Percentiles rank a stretch among this genome's conserved stretches.
phyloP scores from a whole-genome alignment of 2,888 invertebrate species.

The Ischnus inquisitorius region DNA sequence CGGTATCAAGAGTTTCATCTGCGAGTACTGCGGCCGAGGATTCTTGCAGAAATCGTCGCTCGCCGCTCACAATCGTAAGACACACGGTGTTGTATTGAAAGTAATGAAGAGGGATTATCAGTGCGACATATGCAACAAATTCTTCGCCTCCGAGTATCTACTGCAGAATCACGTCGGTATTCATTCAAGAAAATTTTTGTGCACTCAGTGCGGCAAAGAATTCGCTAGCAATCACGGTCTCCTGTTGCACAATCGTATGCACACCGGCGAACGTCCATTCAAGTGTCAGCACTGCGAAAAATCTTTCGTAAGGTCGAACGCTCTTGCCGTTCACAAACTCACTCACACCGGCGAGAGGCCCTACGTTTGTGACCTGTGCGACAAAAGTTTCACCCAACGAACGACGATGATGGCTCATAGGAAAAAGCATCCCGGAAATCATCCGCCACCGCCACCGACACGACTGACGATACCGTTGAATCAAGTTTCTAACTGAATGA shows the following conservation, averaged over 20 bases:
- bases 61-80: conserved; percentile 46
- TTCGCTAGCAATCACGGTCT: conserved; percentile 75
- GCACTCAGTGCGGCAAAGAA: conserved; percentile 56
- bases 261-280: conserved; percentile 82
- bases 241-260: conserved; percentile 81
- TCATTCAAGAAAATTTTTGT: conserved; percentile 53
- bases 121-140: conserved; percentile 62
- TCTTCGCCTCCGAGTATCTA: conserved; percentile 56
- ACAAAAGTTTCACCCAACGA: conserved; percentile 79
- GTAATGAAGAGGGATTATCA: conserved; percentile 50
- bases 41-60: conserved; percentile 56
- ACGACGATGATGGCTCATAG: conserved; percentile 61
- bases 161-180: conserved; percentile 56
- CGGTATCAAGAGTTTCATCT: conserved; percentile 59
- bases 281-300: conserved; percentile 82
- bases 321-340: conserved; percentile 49
- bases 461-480: conserved; percentile 22
- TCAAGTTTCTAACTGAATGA: neutral
- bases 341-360: conserved; percentile 83
- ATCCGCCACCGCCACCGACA: conserved; percentile 60
- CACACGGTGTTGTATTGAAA: conserved; percentile 57
- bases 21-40: conserved; percentile 71
- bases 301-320: conserved; percentile 82
- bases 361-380: conserved; percentile 81
- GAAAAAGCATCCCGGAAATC: conserved; percentile 71